Evolutionary conservation across 1,140 invertebrate genomes (phyloP).

Genomic region (Brachionus paranguensis): DNA sequence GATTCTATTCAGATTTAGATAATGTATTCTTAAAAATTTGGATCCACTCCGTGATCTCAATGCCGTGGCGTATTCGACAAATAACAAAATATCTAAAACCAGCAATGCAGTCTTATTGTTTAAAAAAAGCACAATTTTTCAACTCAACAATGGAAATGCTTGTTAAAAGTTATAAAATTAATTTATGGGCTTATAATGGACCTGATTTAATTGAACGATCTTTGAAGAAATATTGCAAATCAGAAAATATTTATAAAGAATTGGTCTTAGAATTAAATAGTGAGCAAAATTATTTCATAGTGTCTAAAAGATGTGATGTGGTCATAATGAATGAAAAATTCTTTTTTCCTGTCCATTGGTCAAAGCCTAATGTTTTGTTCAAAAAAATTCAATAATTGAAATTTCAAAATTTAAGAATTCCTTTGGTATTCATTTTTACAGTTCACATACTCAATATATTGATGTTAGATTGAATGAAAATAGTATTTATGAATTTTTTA

Average conservation of each 20-base stretch:
- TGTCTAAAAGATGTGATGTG: background rate
- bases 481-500: background rate
- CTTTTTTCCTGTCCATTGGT: background rate
- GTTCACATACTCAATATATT: background rate
- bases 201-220: background rate
- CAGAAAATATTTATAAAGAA: background rate
- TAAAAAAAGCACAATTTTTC: conserved; percentile 1
- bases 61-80: too few species aligned
- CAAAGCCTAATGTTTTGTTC: background rate
- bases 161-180: background rate
- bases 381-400: background rate
- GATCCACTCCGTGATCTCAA: too few species aligned
- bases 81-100: too few species aligned
- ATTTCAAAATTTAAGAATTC: background rate
- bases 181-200: too few species aligned
- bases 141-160: background rate
- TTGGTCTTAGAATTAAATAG: background rate
- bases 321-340: background rate
- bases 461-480: background rate
- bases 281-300: background rate
- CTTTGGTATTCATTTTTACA: background rate
- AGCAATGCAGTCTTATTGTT: background rate
- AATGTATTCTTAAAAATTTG: too few species aligned
- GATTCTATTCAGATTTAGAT: too few species aligned
- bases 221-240: background rate